Evolutionary conservation across 2,113 vertebrate species (phyloP).

Genomic region (Gymnogyps californianus): DNA sequence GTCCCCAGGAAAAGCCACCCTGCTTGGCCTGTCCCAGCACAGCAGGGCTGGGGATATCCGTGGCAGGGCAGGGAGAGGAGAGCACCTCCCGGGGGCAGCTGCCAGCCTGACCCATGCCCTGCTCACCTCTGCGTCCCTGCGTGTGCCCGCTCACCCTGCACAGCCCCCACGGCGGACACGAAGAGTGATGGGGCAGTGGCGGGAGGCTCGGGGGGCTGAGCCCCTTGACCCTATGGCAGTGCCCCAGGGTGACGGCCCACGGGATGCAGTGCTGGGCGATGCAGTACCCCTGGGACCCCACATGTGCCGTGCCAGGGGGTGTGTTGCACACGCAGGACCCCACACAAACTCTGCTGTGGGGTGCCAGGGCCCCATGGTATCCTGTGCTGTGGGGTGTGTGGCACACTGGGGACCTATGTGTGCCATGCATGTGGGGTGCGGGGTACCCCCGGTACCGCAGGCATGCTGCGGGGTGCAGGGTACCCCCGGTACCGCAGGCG

Average conservation of each 20-base stretch:
- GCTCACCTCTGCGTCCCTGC: rapidly evolving
- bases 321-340: background rate
- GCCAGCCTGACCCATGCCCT: background rate
- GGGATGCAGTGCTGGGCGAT: background rate
- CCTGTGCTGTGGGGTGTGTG: background rate
- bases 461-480: rapidly evolving
- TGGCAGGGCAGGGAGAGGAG: background rate
- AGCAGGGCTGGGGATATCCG: background rate
- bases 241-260: rapidly evolving
- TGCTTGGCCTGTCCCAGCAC: background rate
- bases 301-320: rapidly evolving
- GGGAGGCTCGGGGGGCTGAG: background rate
- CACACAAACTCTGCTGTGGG: rapidly evolving
- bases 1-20: background rate
- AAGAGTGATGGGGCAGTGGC: too few species aligned
- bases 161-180: too few species aligned
- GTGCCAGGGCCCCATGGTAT: rapidly evolving
- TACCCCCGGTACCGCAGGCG: background rate
- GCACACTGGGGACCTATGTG: rapidly evolving
- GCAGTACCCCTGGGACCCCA: background rate
- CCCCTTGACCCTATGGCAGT: background rate
- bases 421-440: rapidly evolving
- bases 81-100: background rate
- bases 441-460: background rate
- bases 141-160: background rate